Evolutionary conservation across 2,888 invertebrate species (phyloP), one percentile per base, ranked within the genome.

Genomic region (Eutolmus rufibarbis): DNA sequence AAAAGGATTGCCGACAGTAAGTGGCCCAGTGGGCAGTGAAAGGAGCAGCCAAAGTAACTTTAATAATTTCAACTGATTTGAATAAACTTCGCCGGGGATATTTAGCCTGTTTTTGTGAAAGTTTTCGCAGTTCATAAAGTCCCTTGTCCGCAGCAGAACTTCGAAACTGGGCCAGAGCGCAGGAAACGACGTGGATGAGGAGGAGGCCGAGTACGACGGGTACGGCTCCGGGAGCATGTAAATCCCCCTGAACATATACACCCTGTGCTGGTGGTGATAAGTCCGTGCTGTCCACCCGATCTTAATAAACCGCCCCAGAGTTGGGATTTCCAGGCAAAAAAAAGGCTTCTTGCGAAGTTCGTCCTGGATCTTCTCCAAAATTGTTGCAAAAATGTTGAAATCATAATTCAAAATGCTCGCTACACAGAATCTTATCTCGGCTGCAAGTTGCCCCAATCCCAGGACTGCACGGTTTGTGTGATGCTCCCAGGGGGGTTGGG

Each of bases 341-440:
- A 51, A 81, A 56, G n/a, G 51, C 46, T 81, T 16, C 51, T 37
- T 78, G 16, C 84, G 12, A 66, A 84, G 40, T 74, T 74, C 40
- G 14, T 74, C 57, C 40, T 84, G 84, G 84, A 66, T 31, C 9
- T 37, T 34, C 19, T 84, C 84, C 84, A 84, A 40, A 84, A 84
- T 66, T 74, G 74, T 43, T 66, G 40, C 84, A 66, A 84, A 84
- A 84, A 57, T 84, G 74, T 37, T 74, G 40, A 74, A 84, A 66
- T 84, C 57, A 84, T 84, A 84, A 40, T 84, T 84, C 74, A 84
- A 84, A 84, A 40, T 66, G 74, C 74, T 43, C 84, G 57, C 84
- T 57, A 84, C 84, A 84, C 43, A 31, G 51, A 66, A 74, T 74
- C 66, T 84, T 84, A 84, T 84, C 74, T 66, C 4, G 66, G 23